These are phyloP conservation scores for Melieria picta DNA, from an alignment of 2,888 invertebrate species.

Conservation along the genomic window DNA sequence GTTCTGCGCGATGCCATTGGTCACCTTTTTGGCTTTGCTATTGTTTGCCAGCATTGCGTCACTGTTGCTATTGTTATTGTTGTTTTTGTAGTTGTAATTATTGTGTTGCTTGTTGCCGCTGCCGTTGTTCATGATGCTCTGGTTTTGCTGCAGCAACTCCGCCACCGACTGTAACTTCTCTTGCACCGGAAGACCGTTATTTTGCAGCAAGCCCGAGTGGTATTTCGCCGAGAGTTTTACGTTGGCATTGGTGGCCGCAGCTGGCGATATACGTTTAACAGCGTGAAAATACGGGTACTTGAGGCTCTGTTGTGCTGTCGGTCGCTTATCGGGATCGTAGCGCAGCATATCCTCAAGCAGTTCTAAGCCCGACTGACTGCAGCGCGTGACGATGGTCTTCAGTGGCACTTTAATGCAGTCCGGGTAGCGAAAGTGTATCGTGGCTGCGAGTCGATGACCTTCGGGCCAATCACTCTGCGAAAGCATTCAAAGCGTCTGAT, in stretches of 20 bases:
- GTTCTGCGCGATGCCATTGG: constrained; percentile 41
- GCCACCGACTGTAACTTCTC: constrained; percentile 58
- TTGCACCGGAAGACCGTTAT: constrained; percentile 61
- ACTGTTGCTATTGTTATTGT: constrained; percentile 32
- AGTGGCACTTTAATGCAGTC: constrained; percentile 85
- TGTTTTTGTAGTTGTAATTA: constrained; percentile 38
- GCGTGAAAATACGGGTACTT: constrained; percentile 71
- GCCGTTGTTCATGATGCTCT: constrained; percentile 45
- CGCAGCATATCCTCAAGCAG: constrained; percentile 86
- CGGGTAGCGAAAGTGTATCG: constrained; percentile 97
- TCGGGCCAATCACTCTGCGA: constrained; percentile 90
- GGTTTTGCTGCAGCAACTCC: constrained; percentile 48
- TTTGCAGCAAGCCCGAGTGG: constrained; percentile 41
- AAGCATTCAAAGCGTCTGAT: not conserved
- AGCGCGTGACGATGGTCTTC: constrained; percentile 82
- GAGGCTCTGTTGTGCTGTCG: constrained; percentile 89
- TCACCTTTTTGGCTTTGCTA: constrained; percentile 33
- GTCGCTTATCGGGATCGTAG: constrained; percentile 93
- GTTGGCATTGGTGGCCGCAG: constrained; percentile 57
- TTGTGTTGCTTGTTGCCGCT: constrained; percentile 34
- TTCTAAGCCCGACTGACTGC: constrained; percentile 82
- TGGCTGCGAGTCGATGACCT: constrained; percentile 89
- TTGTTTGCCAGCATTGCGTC: constrained; percentile 41
- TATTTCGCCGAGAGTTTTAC: constrained; percentile 56
- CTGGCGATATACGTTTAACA: constrained; percentile 61